Percentiles rank a stretch among this genome's conserved stretches.
phyloP scores from a whole-genome alignment of 2,797 vertebrate genomes.

The Hypotaenidia okinawae region DNA sequence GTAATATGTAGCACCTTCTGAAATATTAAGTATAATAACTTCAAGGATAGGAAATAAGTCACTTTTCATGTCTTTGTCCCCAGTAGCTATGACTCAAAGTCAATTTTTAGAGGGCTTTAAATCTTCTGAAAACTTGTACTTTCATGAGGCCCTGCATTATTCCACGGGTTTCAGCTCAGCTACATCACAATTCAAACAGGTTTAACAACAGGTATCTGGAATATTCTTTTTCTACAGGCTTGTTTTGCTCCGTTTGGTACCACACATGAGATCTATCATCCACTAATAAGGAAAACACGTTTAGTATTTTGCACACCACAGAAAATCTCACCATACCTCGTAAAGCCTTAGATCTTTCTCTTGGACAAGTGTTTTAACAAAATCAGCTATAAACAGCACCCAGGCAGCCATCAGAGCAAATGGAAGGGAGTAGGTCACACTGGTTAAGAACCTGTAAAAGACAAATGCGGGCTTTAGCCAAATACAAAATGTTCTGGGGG shows the following conservation, averaged over 20 bases:
- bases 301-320: constrained; percentile 37
- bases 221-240: constrained; percentile 31
- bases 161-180: background rate
- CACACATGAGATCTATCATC: background rate
- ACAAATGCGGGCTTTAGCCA: constrained; percentile 48
- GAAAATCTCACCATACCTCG: constrained; percentile 82
- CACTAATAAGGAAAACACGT: constrained; percentile 30
- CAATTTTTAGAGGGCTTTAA: constrained; percentile 22
- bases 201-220: background rate
- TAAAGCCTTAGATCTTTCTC: constrained; percentile 96
- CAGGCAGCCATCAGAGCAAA: constrained; percentile 94
- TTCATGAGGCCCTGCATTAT: background rate
- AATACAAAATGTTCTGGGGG: background rate
- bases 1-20: constrained; percentile 52
- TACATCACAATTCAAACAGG: constrained; percentile 20
- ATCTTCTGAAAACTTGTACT: constrained; percentile 18
- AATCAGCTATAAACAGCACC: constrained; percentile 94
- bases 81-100: background rate
- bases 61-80: constrained; percentile 29
- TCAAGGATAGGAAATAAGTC: constrained; percentile 31
- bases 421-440: constrained; percentile 92
- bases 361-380: constrained; percentile 95
- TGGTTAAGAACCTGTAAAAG: constrained; percentile 90
- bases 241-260: constrained; percentile 4
- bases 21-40: constrained; percentile 58